phyloP scores from a whole-genome alignment of 2,888 invertebrate genomes.

The Calliscelio sp. region DNA sequence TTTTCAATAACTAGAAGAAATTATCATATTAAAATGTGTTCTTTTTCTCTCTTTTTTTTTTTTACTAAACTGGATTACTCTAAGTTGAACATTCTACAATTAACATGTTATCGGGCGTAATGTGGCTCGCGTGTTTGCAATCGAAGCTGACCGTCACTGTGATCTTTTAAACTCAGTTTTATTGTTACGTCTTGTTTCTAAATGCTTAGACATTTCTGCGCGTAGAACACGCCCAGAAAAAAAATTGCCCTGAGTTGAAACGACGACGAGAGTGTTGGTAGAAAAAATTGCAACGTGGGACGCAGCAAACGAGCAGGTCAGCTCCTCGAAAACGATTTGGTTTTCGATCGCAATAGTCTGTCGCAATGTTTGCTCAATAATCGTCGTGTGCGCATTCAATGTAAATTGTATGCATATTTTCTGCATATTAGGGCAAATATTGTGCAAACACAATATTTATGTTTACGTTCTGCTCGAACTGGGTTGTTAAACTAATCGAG shows the following conservation, averaged over 20 bases:
- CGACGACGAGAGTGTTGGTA: neutral
- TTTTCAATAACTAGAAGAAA: neutral
- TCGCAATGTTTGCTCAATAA: conserved; percentile 25
- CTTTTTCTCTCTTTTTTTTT: neutral
- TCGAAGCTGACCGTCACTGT: conserved; percentile 24
- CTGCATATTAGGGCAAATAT: conserved; percentile 25
- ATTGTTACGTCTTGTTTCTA: conserved; percentile 28
- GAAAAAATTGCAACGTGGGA: conserved; percentile 1
- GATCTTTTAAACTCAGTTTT: conserved; percentile 15
- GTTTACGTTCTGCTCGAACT: no score
- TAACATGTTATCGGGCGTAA: conserved; percentile 24
- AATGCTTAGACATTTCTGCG: conserved; percentile 24
- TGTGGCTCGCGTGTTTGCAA: conserved; percentile 32
- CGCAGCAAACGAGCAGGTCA: neutral
- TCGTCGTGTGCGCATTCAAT: conserved; percentile 32
- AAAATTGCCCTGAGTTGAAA: neutral
- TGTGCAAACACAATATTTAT: conserved; percentile 6
- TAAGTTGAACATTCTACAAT: conserved; percentile 29
- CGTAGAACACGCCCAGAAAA: conserved; percentile 14
- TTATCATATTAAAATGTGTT: neutral
- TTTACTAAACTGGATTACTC: neutral
- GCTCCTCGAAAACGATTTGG: conserved; percentile 2
- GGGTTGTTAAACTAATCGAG: no score
- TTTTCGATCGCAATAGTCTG: conserved; percentile 19
- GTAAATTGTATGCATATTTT: conserved; percentile 35